Evolutionary conservation across 2,888 invertebrate genomes (phyloP).

Genomic region (Polietes domitor): DNA sequence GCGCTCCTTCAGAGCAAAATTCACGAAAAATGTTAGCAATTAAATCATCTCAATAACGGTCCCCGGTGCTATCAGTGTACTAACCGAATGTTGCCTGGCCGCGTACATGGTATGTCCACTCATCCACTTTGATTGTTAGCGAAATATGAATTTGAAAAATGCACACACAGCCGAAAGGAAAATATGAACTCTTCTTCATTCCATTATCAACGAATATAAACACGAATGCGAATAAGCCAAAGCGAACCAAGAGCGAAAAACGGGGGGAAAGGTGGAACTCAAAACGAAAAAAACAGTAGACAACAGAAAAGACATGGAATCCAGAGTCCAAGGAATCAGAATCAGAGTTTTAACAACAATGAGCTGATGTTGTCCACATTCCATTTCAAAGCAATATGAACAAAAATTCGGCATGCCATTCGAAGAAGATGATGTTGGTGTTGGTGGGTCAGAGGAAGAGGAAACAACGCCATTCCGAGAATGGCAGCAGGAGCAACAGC

Average conservation of each 20-base stretch:
- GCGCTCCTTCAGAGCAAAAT: no score
- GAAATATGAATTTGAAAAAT: conserved; percentile 55
- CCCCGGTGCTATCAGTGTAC: background rate
- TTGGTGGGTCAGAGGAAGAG: background rate
- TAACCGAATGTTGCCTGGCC: background rate
- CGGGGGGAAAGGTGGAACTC: background rate
- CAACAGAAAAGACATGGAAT: conserved; percentile 15
- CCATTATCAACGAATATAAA: background rate
- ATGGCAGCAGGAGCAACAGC: background rate
- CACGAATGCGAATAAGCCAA: conserved; percentile 13
- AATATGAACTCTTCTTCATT: conserved; percentile 43
- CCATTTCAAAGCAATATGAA: conserved; percentile 75
- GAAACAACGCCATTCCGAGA: background rate
- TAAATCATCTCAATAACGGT: no score
- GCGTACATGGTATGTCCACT: background rate
- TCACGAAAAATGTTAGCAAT: no score
- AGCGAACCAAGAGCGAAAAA: background rate
- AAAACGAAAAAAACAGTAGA: background rate
- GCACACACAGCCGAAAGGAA: conserved; percentile 12
- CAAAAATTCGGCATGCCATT: conserved; percentile 71
- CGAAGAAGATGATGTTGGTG: background rate
- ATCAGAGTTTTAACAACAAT: conserved; percentile 61
- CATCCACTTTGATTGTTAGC: conserved; percentile 13
- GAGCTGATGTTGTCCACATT: conserved; percentile 68
- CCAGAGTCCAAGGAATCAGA: conserved; percentile 48